Evolutionary conservation across 2,888 invertebrate genomes (phyloP).

Genomic region (Sarcophaga caerulescens): DNA sequence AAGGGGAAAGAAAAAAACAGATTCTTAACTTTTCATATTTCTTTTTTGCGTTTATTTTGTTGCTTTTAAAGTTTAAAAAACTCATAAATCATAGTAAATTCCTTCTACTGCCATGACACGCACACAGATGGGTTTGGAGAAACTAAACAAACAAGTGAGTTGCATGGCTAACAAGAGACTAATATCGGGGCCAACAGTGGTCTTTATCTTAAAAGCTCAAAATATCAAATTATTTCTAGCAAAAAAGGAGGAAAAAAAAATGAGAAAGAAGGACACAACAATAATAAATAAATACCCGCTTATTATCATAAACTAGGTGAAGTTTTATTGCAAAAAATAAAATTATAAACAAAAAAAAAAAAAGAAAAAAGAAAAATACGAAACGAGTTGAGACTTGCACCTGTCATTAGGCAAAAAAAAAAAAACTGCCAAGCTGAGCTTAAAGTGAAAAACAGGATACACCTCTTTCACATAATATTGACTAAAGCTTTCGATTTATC

Average conservation of each 20-base stretch:
- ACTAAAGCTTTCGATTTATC: slow-evolving; percentile 14
- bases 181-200: slow-evolving; percentile 45
- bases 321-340: slow-evolving; percentile 36
- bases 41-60: not conserved
- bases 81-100: slow-evolving; percentile 74
- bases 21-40: slow-evolving; percentile 16
- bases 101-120: not conserved
- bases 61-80: slow-evolving; percentile 61
- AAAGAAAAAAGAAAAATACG: not conserved
- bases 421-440: slow-evolving; percentile 9
- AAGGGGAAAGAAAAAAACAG: not conserved
- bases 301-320: slow-evolving; percentile 64
- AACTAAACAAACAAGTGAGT: slow-evolving; percentile 54
- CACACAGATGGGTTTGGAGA: not conserved
- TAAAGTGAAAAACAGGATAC: slow-evolving; percentile 64
- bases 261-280: slow-evolving; percentile 32
- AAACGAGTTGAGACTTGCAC: slow-evolving; percentile 37
- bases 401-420: slow-evolving; percentile 37
- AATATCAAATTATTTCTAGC: slow-evolving; percentile 47
- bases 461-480: slow-evolving; percentile 22
- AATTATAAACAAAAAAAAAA: not conserved
- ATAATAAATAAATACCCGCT: slow-evolving; percentile 45
- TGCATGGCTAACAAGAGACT: slow-evolving; percentile 47
- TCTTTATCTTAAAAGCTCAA: slow-evolving; percentile 51
- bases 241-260: not conserved